Evolutionary conservation across 2,113 vertebrate species (phyloP).

Genomic region (Vidua chalybeata): DNA sequence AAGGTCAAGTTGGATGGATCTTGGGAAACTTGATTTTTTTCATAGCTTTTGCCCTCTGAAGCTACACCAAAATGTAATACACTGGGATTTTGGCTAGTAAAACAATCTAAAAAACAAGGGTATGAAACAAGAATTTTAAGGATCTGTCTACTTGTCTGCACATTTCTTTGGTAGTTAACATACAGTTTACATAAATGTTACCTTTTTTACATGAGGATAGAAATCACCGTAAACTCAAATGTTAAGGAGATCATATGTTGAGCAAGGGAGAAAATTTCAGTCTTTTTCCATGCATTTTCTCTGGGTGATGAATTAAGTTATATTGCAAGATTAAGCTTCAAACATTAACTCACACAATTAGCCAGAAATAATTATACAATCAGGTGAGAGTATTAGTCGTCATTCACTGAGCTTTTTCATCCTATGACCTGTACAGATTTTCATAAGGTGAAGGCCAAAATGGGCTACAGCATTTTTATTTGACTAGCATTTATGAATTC

Average conservation of each 20-base stretch:
- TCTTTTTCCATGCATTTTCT: conserved; percentile 18
- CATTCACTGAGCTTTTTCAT: conserved; percentile 64
- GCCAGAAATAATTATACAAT: conserved; percentile 57
- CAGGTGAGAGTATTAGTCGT: conserved; percentile 41
- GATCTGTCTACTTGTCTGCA: neutral
- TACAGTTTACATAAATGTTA: neutral
- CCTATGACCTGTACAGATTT: conserved; percentile 52
- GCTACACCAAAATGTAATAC: neutral
- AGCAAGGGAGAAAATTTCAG: conserved; percentile 5
- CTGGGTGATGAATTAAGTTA: conserved; percentile 48
- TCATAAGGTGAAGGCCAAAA: conserved; percentile 62
- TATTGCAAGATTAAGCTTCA: conserved; percentile 49
- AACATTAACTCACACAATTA: conserved; percentile 66
- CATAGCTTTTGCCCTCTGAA: neutral
- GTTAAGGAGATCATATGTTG: neutral
- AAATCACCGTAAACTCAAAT: neutral
- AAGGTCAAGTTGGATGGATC: neutral
- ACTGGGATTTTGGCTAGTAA: neutral
- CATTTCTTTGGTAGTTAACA: neutral
- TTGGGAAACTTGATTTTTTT: neutral
- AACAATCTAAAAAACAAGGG: neutral
- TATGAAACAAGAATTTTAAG: neutral
- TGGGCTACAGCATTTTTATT: conserved; percentile 78
- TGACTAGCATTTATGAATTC: conserved; percentile 86
- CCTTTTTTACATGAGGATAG: neutral